Evolutionary conservation across 2,888 invertebrate genomes (phyloP), one percentile per base, ranked within the genome.

Genomic region (Urechis unicinctus): DNA sequence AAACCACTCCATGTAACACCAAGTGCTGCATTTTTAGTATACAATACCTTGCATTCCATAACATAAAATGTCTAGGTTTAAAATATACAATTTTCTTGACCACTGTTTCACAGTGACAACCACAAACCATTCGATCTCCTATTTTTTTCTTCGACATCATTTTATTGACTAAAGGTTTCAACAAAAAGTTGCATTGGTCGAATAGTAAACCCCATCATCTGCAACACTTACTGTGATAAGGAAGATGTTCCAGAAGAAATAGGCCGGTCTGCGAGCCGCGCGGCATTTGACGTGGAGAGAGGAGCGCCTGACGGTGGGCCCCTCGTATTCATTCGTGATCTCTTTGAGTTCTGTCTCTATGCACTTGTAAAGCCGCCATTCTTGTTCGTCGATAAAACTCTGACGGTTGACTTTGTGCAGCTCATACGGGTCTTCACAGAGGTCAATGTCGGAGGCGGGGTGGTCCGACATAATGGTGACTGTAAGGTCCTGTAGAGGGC

Each of bases 161-260:
- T n/a, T n/a, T n/a, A n/a, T n/a, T n/a, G n/a, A n/a, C n/a, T n/a
- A n/a, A n/a, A n/a, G n/a, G n/a, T n/a, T n/a, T n/a, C n/a, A n/a
- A n/a, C n/a, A n/a, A n/a, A n/a, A n/a, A n/a, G n/a, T n/a, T n/a
- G n/a, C n/a, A n/a, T n/a, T n/a, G n/a, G n/a, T n/a, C n/a, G n/a
- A n/a, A n/a, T n/a, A n/a, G n/a, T n/a, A n/a, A n/a, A n/a, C n/a
- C n/a, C n/a, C n/a, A n/a, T n/a, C n/a, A n/a, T n/a, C n/a, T n/a
- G n/a, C n/a, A n/a, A n/a, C n/a, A n/a, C 72, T 65, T 64, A 75
- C 76, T 60, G 75, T 76, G 26, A 76, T 71, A 66, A 76, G 70
- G 58, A 76, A 76, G 59, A 75, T 74, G 66, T 76, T 76, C 76
- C 76, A 76, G 41, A 76, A 69, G 63, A 75, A 76, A 63, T 74